A percentile compares a stretch with the other conserved stretches of the same genome.
phyloP scores from a whole-genome alignment of 2,113 vertebrate genomes.

The Panurus biarmicus region DNA sequence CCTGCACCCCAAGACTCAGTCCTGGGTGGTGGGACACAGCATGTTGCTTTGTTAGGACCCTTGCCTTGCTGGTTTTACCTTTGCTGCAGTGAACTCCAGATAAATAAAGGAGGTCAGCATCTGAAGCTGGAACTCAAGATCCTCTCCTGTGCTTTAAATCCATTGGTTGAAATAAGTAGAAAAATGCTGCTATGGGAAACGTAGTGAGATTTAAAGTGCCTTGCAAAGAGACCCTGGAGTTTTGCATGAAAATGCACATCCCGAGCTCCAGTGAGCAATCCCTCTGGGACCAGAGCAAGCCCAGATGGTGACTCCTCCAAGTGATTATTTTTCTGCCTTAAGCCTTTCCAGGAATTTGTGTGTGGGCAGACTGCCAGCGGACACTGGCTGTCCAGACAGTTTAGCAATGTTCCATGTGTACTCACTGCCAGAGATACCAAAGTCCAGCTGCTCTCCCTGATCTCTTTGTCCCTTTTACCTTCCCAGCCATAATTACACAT shows the following conservation, averaged over 20 bases:
- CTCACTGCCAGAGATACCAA: conserved; percentile 20
- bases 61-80: neutral
- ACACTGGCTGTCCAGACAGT: conserved; percentile 41
- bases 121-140: neutral
- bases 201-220: neutral
- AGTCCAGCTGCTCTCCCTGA: conserved; percentile 34
- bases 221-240: conserved; percentile 18
- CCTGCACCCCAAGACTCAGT: neutral
- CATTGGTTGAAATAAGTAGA: neutral
- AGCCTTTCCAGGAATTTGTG: conserved; percentile 75
- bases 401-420: conserved; percentile 7
- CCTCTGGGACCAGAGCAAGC: conserved; percentile 45
- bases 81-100: neutral
- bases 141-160: neutral
- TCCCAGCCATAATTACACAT: neutral
- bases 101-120: neutral
- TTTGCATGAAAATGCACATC: conserved; percentile 45
- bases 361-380: conserved; percentile 65
- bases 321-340: conserved; percentile 68
- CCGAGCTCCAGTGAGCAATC: conserved; percentile 8
- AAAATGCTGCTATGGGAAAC: neutral
- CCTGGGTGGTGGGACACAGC: neutral
- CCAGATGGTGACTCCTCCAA: conserved; percentile 63
- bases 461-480: conserved; percentile 17
- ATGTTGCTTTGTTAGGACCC: accelerated